These are phyloP conservation scores for Vireo griseus DNA, from an alignment of 2,797 vertebrate species.

Conservation along the genomic window DNA sequence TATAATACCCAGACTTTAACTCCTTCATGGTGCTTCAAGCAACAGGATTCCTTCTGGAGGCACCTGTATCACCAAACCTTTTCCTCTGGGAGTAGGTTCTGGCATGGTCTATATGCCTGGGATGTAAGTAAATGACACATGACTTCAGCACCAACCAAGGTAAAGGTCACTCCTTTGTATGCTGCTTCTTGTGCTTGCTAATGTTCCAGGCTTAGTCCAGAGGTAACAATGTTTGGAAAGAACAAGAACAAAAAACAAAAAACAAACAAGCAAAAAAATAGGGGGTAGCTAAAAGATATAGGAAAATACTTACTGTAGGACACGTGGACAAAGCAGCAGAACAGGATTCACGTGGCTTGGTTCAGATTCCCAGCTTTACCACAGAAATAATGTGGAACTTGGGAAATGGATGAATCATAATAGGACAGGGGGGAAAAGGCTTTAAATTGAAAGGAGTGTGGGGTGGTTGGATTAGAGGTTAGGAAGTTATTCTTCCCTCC, in stretches of 20 bases:
- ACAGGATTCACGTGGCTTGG: background rate
- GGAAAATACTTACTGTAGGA: background rate
- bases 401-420: background rate
- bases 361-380: background rate
- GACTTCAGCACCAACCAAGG: background rate
- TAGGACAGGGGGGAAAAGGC: rapidly evolving
- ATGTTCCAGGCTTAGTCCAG: background rate
- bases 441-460: background rate
- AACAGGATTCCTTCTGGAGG: background rate
- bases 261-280: too few species aligned
- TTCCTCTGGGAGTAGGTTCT: background rate
- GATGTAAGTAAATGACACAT: too few species aligned
- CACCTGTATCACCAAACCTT: background rate
- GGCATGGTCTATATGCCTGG: rapidly evolving
- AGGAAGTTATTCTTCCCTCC: background rate
- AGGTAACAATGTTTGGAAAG: background rate
- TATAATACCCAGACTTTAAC: background rate
- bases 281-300: rapidly evolving
- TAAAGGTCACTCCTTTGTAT: rapidly evolving
- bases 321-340: background rate
- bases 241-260: background rate
- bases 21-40: background rate
- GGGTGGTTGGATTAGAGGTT: rapidly evolving
- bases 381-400: background rate
- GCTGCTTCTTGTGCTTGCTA: background rate